A percentile compares a stretch with the other conserved stretches of the same genome.
phyloP scores from a whole-genome alignment of 2,113 vertebrate genomes.

The Cercocebus atys region DNA sequence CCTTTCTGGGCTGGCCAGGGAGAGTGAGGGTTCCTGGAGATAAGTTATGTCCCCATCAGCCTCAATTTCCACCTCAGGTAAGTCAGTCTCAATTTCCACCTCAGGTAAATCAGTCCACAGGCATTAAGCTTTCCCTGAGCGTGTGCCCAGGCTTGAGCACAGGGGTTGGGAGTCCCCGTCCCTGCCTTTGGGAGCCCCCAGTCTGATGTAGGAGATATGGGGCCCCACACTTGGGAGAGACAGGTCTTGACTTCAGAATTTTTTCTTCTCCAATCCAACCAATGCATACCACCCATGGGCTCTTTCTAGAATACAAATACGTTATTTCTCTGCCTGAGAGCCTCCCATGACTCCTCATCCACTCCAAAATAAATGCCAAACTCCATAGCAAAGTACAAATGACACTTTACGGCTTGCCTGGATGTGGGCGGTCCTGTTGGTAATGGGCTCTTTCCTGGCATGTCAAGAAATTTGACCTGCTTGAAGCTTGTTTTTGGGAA shows the following conservation, averaged over 20 bases:
- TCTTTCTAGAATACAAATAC: neutral
- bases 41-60: no score
- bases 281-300: neutral
- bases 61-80: neutral
- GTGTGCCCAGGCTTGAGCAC: neutral
- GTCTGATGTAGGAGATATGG: neutral
- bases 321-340: neutral
- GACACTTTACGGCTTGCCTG: neutral
- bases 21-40: no score
- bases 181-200: neutral
- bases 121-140: neutral
- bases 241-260: neutral
- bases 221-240: neutral
- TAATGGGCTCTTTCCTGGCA: neutral
- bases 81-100: neutral
- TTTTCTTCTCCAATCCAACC: neutral
- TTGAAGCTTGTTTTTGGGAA: neutral
- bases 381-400: neutral
- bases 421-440: neutral
- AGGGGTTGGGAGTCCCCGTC: neutral
- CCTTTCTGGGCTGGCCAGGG: neutral
- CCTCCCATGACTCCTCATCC: neutral
- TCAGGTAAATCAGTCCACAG: neutral
- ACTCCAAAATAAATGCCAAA: neutral
- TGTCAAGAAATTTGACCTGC: neutral